Conservation (phyloP, 2,797 vertebrate species). For the Loriculus beryllinus region DNA sequence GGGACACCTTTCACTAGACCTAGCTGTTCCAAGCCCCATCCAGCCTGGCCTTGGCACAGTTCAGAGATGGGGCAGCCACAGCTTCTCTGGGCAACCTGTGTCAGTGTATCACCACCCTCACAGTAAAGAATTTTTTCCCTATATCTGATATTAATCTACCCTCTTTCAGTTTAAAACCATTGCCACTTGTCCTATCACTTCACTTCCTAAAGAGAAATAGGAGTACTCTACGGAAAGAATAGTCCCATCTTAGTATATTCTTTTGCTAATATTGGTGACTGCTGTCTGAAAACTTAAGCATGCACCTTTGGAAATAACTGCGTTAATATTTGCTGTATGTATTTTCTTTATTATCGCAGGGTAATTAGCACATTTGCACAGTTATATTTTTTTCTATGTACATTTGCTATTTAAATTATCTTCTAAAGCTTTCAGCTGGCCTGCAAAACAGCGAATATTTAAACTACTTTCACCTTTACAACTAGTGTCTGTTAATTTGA, state of each 20-base stretch:
- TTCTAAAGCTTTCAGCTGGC: not conserved
- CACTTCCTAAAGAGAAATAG: not conserved
- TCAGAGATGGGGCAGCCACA: not conserved
- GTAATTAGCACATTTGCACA: not conserved
- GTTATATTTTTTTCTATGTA: not conserved
- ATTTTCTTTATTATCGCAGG: not conserved
- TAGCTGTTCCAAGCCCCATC: not conserved
- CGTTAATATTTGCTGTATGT: not conserved
- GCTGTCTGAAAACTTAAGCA: not conserved
- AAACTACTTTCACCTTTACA: not conserved
- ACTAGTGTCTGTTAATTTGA: not conserved
- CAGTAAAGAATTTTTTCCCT: not conserved
- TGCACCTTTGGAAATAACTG: not conserved
- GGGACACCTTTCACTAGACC: not conserved
- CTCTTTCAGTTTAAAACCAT: not conserved
- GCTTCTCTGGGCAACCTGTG: not conserved
- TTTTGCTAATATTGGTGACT: not conserved
- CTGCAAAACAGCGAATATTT: not conserved
- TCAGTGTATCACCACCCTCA: not conserved
- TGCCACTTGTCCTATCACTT: not conserved
- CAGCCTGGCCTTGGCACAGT: not conserved
- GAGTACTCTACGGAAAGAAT: not conserved
- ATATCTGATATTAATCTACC: not conserved
- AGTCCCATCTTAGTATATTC: not conserved
- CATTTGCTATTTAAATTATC: not conserved